Evolutionary conservation across 2,888 invertebrate genomes (phyloP).

Genomic region (Alloplasta piceator): DNA sequence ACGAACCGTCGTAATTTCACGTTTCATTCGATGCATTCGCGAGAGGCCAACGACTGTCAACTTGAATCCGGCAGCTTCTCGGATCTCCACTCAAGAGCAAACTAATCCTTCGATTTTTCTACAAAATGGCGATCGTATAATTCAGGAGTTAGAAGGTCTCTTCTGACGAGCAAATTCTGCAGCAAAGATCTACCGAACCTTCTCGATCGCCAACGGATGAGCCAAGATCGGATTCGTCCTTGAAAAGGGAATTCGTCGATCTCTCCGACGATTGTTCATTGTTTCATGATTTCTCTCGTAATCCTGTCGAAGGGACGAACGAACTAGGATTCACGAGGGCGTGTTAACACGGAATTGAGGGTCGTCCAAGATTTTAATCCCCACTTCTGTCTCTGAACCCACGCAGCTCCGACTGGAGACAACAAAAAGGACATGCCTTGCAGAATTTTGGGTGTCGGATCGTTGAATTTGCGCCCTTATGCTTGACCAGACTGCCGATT

Average conservation of each 20-base stretch:
- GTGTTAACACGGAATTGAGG: conserved; percentile 19
- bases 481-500: too few species aligned
- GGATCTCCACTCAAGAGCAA: neutral
- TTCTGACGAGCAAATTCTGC: conserved; percentile 20
- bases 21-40: too few species aligned
- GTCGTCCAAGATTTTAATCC: too few species aligned
- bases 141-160: neutral
- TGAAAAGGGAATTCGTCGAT: neutral
- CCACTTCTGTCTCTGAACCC: too few species aligned
- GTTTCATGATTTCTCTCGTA: neutral
- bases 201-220: neutral
- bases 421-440: too few species aligned
- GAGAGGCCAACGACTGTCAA: too few species aligned
- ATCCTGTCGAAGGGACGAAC: conserved; percentile 6
- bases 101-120: conserved; percentile 25
- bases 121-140: conserved; percentile 13
- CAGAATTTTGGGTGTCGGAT: too few species aligned
- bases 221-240: neutral
- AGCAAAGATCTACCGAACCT: neutral
- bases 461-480: too few species aligned
- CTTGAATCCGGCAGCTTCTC: conserved; percentile 16
- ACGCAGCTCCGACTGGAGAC: too few species aligned
- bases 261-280: neutral
- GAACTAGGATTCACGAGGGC: conserved; percentile 26
- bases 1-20: too few species aligned